These are phyloP conservation scores for Lophius americanus DNA, from an alignment of 2,797 vertebrate species.

Conservation along the genomic window DNA sequence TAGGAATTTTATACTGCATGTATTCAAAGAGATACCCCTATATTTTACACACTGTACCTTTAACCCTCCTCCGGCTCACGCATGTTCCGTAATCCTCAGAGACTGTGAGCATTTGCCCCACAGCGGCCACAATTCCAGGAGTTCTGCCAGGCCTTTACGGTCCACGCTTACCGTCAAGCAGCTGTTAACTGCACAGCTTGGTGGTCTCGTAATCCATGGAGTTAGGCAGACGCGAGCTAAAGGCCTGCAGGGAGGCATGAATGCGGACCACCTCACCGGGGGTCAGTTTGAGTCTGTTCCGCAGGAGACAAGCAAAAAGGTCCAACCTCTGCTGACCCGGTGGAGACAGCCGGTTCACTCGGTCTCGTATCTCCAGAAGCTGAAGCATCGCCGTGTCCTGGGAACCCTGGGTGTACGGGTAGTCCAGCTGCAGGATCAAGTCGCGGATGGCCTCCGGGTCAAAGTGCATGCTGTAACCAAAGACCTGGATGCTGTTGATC, in stretches of 20 bases:
- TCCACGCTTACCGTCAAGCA: slow-evolving; percentile 36
- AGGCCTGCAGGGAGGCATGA: slow-evolving; percentile 92
- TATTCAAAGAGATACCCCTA: no score
- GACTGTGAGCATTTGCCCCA: slow-evolving; percentile 41
- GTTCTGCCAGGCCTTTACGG: slow-evolving; percentile 25
- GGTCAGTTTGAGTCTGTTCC: slow-evolving; percentile 94
- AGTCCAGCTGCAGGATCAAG: slow-evolving; percentile 96
- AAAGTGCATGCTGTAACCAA: slow-evolving; percentile 99
- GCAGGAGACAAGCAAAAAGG: slow-evolving; percentile 94
- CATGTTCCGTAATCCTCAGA: slow-evolving; percentile 51
- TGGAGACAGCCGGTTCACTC: slow-evolving; percentile 94
- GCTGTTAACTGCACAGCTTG: slow-evolving; percentile 97
- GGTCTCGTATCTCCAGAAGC: slow-evolving; percentile 92
- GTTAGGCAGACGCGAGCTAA: slow-evolving; percentile 92
- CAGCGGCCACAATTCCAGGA: slow-evolving; percentile 20
- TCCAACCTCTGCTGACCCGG: slow-evolving; percentile 91
- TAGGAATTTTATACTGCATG: no score
- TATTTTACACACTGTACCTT: no score
- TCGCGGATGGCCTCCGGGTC: slow-evolving; percentile 96
- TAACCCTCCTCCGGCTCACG: no score
- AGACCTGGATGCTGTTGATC: slow-evolving; percentile 97
- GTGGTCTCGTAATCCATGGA: slow-evolving; percentile 95
- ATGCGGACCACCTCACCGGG: slow-evolving; percentile 95
- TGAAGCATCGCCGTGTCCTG: slow-evolving; percentile 96
- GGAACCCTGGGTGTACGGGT: slow-evolving; percentile 95